A percentile compares a stretch with the other conserved stretches of the same genome.
phyloP scores from a whole-genome alignment of 1,140 invertebrate genomes.

The Euschistus heros region DNA sequence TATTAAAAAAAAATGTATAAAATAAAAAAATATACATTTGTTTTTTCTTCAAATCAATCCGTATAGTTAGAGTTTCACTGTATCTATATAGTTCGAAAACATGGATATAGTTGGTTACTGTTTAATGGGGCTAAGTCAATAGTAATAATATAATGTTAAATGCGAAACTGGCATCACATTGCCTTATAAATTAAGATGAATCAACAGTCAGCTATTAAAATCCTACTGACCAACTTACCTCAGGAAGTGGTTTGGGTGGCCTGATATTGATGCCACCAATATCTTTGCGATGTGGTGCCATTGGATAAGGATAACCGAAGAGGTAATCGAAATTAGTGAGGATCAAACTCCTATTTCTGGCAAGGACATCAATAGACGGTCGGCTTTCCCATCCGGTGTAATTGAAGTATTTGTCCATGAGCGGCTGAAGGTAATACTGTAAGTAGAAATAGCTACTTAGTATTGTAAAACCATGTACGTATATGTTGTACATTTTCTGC shows the following conservation, averaged over 20 bases:
- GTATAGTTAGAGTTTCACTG: too few relatives aligned
- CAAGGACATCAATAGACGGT: constrained; percentile 35
- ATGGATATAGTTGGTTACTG: too few relatives aligned
- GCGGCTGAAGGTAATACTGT: background rate
- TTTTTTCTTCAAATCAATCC: too few relatives aligned
- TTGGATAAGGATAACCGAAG: background rate
- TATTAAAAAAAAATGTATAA: too few relatives aligned
- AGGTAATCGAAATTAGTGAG: constrained; percentile 33
- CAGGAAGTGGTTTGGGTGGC: constrained; percentile 43
- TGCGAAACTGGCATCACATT: too few relatives aligned
- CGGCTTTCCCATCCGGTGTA: background rate
- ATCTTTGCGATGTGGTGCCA: constrained; percentile 35
- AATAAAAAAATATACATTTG: too few relatives aligned
- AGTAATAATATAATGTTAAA: too few relatives aligned
- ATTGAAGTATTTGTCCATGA: background rate
- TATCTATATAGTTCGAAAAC: too few relatives aligned
- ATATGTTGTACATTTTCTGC: constrained; percentile 21
- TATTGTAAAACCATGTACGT: background rate
- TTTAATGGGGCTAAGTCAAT: too few relatives aligned
- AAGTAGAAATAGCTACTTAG: background rate
- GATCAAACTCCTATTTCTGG: constrained; percentile 26
- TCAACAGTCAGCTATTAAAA: too few relatives aligned
- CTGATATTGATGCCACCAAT: constrained; percentile 54
- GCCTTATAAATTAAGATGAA: too few relatives aligned
- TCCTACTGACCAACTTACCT: constrained; percentile 34